A percentile compares a stretch with the other conserved stretches of the same genome.
Evolutionary conservation across 2,888 invertebrate species (phyloP).

Genomic region (Philereme vetulata): DNA sequence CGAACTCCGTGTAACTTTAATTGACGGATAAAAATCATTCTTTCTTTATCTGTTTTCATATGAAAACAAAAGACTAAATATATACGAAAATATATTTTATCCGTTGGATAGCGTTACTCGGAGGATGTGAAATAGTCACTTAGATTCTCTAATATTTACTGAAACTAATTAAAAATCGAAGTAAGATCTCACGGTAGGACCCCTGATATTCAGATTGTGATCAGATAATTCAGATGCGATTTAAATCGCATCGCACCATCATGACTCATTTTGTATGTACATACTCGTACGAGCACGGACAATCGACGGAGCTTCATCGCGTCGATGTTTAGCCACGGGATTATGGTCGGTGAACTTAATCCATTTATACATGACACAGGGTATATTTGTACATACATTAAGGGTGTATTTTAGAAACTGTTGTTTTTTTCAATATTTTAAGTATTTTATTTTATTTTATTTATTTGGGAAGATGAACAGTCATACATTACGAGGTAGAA

Average conservation of each 20-base stretch:
- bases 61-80: no score
- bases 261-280: slow-evolving; percentile 70
- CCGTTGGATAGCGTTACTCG: no score
- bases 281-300: slow-evolving; percentile 13
- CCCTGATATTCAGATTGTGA: slow-evolving; percentile 35
- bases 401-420: slow-evolving; percentile 7
- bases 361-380: slow-evolving; percentile 8
- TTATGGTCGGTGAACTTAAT: slow-evolving; percentile 21
- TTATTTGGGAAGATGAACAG: no score
- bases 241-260: slow-evolving; percentile 66
- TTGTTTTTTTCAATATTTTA: background rate
- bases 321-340: slow-evolving; percentile 19
- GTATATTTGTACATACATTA: background rate
- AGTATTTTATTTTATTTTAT: no score
- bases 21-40: no score
- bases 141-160: no score
- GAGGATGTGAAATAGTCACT: no score
- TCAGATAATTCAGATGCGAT: slow-evolving; percentile 62
- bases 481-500: background rate
- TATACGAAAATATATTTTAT: no score
- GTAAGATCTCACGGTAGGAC: slow-evolving; percentile 2
- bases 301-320: slow-evolving; percentile 20
- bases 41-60: no score
- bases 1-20: no score
- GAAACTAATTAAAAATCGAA: no score